Evolutionary conservation across 2,113 vertebrate genomes (phyloP).

Genomic region (Zosterops lateralis): DNA sequence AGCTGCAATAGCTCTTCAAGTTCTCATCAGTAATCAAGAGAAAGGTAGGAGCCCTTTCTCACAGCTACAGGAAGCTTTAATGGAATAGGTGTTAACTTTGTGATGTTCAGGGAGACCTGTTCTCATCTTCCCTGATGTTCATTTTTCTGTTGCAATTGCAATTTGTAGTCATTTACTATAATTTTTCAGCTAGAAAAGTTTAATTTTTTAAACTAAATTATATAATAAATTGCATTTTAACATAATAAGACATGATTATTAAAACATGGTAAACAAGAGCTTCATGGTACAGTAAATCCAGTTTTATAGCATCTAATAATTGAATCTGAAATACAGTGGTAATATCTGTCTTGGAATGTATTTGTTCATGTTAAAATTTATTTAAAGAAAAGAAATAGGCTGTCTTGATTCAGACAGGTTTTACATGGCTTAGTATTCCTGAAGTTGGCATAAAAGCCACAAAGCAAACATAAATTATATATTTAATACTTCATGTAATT

Average conservation of each 20-base stretch:
- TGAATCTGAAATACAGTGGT: not conserved
- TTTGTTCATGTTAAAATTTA: not conserved
- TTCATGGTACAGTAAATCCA: not conserved
- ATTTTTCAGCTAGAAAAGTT: not conserved
- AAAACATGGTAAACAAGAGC: not conserved
- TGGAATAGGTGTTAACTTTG: not conserved
- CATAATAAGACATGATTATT: not conserved
- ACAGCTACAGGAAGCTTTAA: not conserved
- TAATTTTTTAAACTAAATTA: not conserved
- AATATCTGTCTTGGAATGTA: not conserved
- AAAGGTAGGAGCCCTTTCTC: constrained; percentile 85
- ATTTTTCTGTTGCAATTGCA: not conserved
- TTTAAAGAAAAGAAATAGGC: not conserved
- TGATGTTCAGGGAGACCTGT: not conserved
- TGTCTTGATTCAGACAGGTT: not conserved
- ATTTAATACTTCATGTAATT: not conserved
- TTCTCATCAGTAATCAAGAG: constrained; percentile 98
- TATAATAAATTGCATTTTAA: not conserved
- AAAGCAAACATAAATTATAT: not conserved
- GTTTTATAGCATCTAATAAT: not conserved
- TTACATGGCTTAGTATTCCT: not conserved
- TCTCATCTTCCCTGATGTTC: not conserved
- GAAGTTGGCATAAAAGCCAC: not conserved
- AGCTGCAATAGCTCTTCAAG: constrained; percentile 96
- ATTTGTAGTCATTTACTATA: not conserved